phyloP scores from a whole-genome alignment of 2,113 vertebrate genomes.

The Agelaius phoeniceus region DNA sequence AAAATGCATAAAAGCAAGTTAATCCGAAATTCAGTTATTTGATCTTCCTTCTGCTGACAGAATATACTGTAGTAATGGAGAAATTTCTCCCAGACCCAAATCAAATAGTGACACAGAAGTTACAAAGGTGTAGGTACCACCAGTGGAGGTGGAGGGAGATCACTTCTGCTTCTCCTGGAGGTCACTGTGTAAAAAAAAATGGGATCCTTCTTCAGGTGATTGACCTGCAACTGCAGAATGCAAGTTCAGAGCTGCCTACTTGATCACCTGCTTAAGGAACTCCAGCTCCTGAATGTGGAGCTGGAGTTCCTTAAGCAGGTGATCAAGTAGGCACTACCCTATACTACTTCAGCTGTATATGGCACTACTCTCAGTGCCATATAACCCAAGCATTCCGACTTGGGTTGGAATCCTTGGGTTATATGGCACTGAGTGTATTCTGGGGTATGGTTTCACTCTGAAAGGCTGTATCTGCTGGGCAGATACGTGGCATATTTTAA shows the following conservation, averaged over 20 bases:
- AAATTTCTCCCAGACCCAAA: not conserved
- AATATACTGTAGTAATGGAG: not conserved
- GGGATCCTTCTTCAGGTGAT: not conserved
- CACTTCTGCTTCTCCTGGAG: not conserved
- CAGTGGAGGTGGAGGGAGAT: not conserved
- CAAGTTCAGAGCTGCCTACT: not conserved
- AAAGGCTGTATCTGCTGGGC: not conserved
- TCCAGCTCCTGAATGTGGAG: not conserved
- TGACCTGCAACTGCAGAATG: not conserved
- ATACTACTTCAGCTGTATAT: too few species aligned
- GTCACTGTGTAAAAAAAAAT: not conserved
- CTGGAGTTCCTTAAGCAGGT: too few species aligned
- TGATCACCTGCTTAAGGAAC: not conserved
- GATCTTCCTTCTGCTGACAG: not conserved
- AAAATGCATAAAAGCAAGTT: not conserved
- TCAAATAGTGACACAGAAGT: not conserved
- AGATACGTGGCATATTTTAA: not conserved
- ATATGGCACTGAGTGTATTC: not conserved
- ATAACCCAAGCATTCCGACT: not conserved
- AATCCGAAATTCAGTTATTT: not conserved
- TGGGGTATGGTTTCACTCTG: not conserved
- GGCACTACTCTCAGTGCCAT: too few species aligned
- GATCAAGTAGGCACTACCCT: too few species aligned
- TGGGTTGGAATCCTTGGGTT: not conserved
- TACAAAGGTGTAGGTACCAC: not conserved